Evolutionary conservation across 2,888 invertebrate genomes (phyloP), one percentile per base, ranked within the genome.

Genomic region (Synergus gifuensis): DNA sequence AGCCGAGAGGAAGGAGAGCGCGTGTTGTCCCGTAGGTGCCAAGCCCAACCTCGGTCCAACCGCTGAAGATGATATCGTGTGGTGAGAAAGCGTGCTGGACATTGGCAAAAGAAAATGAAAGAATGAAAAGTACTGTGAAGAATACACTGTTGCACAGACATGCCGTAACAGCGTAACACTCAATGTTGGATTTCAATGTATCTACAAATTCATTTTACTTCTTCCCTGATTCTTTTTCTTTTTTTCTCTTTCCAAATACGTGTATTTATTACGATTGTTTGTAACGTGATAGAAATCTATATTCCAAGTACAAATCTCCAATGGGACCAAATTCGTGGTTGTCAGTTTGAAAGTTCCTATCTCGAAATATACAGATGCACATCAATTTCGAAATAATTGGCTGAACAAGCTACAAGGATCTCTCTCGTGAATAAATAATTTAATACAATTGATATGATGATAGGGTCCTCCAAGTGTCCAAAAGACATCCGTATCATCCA

Each of bases 381-480:
- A 16, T 14, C 16, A 16, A 49, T 49, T 16, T 49, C 14, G 4
- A 14, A 49, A 49, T 49, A 14, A 49, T 14, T 49, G 16, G 58
- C 18, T 18, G 11, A 18, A 58, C 9, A 58, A 58, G 3, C 18
- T 18, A 18, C 1, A 9, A 18, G 9, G n/a, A 18, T 58, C 18
- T 11, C 1, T 18, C 4, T 58, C 18, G 2, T 18, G 11, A 18
- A 58, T 58, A 18, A 8, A 58, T 11, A 62, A 12, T 22, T 18
- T 62, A 28, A 62, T 14, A 28, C 18, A 16, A 73, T 73, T 12
- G 36, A 54, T 73, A 76, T 80, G 78, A 86, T 87, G 82, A 42
- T 88, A 94, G 94, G 98, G 98, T 58, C 98, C 98, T 44, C 98
- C 98, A 83, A 97, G 95, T 93, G 97, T 98, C 22, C 97, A 97